These are phyloP conservation scores for Ceriagrion tenellum DNA, from an alignment of 2,888 invertebrate genomes.

Conservation along the genomic window DNA sequence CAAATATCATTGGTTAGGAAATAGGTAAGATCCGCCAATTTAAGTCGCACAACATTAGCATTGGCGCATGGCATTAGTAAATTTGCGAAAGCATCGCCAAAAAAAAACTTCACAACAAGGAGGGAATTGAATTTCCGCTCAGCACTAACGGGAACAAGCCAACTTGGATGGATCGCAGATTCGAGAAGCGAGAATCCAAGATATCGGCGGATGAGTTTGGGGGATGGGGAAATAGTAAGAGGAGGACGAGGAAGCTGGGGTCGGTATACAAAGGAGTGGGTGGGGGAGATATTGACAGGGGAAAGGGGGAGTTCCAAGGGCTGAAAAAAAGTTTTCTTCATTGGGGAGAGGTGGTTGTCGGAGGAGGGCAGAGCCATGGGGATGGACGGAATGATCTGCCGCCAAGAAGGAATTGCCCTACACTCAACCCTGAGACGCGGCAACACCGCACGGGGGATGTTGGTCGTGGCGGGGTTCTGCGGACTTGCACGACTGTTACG, in stretches of 20 bases:
- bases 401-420: slow-evolving; percentile 28
- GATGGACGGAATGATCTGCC: slow-evolving; percentile 35
- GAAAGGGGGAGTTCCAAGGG: background rate
- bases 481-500: slow-evolving; percentile 39
- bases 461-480: slow-evolving; percentile 36
- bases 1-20: too few relatives aligned
- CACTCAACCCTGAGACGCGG: slow-evolving; percentile 14
- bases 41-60: background rate
- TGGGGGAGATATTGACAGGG: background rate
- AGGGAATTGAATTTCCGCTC: background rate
- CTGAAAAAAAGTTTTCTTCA: background rate
- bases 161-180: background rate
- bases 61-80: background rate
- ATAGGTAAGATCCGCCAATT: background rate
- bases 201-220: slow-evolving; percentile 3
- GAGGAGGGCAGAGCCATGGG: background rate
- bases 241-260: background rate
- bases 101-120: background rate
- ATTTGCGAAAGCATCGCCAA: background rate
- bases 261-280: background rate
- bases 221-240: background rate
- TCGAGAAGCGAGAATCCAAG: background rate
- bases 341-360: background rate
- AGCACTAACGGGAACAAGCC: background rate
- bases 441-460: background rate